Percentiles rank a stretch among this genome's conserved stretches.
Conservation (phyloP, 1,140 invertebrate genomes). For the Diachasma alloeum region DNA sequence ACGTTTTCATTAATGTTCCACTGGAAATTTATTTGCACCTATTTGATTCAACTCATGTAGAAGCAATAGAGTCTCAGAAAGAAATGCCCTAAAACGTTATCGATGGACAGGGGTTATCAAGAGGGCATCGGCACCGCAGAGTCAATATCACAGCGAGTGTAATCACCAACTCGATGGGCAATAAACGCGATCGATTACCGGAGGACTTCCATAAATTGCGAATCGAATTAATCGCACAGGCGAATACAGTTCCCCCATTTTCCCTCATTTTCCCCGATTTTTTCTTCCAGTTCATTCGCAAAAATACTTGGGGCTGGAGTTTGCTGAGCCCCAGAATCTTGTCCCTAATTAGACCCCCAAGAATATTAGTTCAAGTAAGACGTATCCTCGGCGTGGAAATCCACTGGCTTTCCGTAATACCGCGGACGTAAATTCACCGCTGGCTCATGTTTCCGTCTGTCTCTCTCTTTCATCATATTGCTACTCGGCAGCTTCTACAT, state of each 20-base stretch:
- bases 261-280: too few species aligned
- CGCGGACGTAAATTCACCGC: slow-evolving; percentile 38
- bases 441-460: neutral
- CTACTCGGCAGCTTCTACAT: too few species aligned
- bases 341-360: slow-evolving; percentile 52
- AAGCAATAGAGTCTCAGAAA: too few species aligned
- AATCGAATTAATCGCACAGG: too few species aligned
- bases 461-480: too few species aligned
- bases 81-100: neutral
- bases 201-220: neutral
- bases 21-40: too few species aligned
- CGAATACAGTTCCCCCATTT: too few species aligned
- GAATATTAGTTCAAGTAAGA: slow-evolving; percentile 54
- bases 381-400: slow-evolving; percentile 31
- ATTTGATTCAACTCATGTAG: too few species aligned
- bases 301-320: neutral
- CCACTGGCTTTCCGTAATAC: slow-evolving; percentile 49
- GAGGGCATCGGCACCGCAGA: slow-evolving; percentile 5
- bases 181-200: slow-evolving; percentile 36
- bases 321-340: slow-evolving; percentile 14
- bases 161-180: slow-evolving; percentile 36
- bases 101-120: neutral
- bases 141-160: slow-evolving; percentile 33
- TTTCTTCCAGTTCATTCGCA: neutral
- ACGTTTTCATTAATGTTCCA: too few species aligned